Conservation (phyloP, 2,888 invertebrate species). For the Ennomos fuscantarius region DNA sequence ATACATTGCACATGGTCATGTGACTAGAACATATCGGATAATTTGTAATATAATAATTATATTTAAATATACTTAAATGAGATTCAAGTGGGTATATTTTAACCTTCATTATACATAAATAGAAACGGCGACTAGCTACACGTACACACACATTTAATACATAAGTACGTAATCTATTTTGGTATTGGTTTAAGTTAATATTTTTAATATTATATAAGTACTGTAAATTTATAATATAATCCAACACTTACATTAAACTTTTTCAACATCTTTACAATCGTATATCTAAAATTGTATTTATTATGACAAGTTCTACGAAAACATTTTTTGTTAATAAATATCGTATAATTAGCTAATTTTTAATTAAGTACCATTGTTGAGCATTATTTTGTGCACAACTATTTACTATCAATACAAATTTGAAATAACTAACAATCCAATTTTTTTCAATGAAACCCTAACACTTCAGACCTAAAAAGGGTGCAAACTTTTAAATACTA, state of each 20-base stretch:
- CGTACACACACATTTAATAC: constrained; percentile 17
- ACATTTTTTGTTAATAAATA: too few relatives aligned
- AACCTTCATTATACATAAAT: neutral
- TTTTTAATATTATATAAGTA: constrained; percentile 1
- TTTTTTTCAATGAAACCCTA: too few relatives aligned
- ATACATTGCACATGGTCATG: constrained; percentile 57
- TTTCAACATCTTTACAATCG: constrained; percentile 10
- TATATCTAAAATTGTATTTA: constrained; percentile 4
- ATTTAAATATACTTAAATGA: constrained; percentile 35
- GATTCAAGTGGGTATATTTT: constrained; percentile 42
- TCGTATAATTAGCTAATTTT: constrained; percentile 1
- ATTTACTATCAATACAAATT: constrained; percentile 7
- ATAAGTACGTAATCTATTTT: too few relatives aligned
- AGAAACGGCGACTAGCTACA: constrained; percentile 2
- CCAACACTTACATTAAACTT: neutral
- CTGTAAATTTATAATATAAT: constrained; percentile 1
- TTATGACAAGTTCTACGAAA: too few relatives aligned
- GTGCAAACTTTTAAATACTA: too few relatives aligned
- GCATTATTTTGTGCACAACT: constrained; percentile 40
- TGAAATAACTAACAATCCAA: too few relatives aligned
- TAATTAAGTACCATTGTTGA: constrained; percentile 36
- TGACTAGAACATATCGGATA: constrained; percentile 50
- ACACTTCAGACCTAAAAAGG: too few relatives aligned
- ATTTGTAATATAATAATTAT: constrained; percentile 10
- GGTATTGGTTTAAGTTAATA: constrained; percentile 4